Conservation (phyloP, 1,140 invertebrate species). For the Aphaenogaster ashmeadi region DNA sequence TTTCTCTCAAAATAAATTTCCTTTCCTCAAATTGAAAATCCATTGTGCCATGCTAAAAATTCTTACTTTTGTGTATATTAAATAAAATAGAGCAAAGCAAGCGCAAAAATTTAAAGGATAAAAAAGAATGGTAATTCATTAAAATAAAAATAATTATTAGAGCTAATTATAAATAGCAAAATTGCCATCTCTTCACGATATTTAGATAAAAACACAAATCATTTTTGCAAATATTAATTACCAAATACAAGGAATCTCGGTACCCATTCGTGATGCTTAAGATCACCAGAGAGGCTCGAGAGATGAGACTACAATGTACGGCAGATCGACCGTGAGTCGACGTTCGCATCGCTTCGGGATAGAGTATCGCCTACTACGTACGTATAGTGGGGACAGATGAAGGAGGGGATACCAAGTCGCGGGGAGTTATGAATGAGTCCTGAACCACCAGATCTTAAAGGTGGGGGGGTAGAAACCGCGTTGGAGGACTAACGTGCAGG, state of each 20-base stretch:
- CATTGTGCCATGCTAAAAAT: not conserved
- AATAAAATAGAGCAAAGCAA: not conserved
- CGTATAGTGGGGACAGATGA: slow-evolving; percentile 65
- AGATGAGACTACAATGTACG: slow-evolving; percentile 44
- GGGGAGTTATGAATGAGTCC: slow-evolving; percentile 86
- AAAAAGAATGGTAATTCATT: not conserved
- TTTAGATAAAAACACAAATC: too few species aligned
- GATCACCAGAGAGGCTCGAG: slow-evolving; percentile 48
- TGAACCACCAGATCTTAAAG: slow-evolving; percentile 59
- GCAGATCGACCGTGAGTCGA: slow-evolving; percentile 56
- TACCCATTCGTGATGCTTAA: not conserved
- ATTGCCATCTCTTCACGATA: not conserved
- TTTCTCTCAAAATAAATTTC: not conserved
- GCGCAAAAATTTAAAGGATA: not conserved
- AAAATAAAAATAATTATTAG: not conserved
- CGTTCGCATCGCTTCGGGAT: slow-evolving; percentile 62
- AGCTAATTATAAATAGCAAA: not conserved
- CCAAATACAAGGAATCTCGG: not conserved
- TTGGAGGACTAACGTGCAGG: slow-evolving; percentile 46
- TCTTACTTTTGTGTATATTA: not conserved
- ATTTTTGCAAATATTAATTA: not conserved
- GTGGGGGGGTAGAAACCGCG: slow-evolving; percentile 51
- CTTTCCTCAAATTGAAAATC: not conserved
- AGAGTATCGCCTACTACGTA: slow-evolving; percentile 64
- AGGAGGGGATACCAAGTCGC: slow-evolving; percentile 74